Evolutionary conservation across 2,888 invertebrate genomes (phyloP).

Genomic region (Drosophila barbarae): DNA sequence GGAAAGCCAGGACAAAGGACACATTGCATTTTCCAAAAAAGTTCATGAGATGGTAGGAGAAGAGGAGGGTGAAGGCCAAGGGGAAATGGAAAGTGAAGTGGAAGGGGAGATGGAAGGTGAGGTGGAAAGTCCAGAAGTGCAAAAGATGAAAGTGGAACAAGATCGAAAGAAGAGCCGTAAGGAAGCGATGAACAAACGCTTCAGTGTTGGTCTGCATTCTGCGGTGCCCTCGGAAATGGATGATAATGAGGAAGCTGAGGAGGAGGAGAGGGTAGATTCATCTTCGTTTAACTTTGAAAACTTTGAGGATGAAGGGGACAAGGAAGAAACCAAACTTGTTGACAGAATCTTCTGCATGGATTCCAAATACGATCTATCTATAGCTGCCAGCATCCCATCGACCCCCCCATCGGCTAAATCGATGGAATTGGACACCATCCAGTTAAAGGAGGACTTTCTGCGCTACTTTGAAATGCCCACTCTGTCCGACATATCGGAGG

Average conservation of each 20-base stretch:
- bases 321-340: background rate
- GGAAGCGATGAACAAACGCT: background rate
- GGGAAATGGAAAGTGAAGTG: too few species aligned
- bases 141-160: background rate
- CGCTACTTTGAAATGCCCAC: slow-evolving; percentile 45
- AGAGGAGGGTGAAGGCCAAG: background rate
- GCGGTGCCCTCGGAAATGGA: background rate
- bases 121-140: too few species aligned
- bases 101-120: background rate
- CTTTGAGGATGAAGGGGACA: background rate
- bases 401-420: background rate
- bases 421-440: slow-evolving; percentile 27
- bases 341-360: slow-evolving; percentile 1
- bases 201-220: background rate
- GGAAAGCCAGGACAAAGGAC: background rate
- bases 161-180: slow-evolving; percentile 3
- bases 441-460: slow-evolving; percentile 49
- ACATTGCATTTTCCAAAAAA: background rate
- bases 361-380: background rate
- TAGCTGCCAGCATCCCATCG: background rate
- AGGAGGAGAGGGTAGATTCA: background rate
- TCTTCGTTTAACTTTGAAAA: background rate
- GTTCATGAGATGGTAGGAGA: too few species aligned
- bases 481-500: slow-evolving; percentile 48
- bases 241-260: background rate